Conservation (phyloP, 2,113 vertebrate genomes). For the Ondatra zibethicus region DNA sequence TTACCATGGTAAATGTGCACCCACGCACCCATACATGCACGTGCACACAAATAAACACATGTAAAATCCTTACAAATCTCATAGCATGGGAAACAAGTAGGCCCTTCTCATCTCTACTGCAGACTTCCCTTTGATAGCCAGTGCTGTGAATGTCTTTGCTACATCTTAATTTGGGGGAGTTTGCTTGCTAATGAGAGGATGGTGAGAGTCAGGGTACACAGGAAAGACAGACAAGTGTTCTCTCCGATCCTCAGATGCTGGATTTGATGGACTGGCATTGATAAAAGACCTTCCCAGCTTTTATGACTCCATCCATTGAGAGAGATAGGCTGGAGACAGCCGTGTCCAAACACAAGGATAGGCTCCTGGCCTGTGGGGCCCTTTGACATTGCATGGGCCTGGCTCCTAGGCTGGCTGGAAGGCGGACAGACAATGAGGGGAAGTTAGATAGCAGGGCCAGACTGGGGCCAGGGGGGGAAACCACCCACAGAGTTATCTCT, state of each 20-base stretch:
- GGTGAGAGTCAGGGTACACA: not conserved
- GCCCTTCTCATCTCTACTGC: too few relatives aligned
- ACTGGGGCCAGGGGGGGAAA: constrained; percentile 70
- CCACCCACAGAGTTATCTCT: constrained; percentile 88
- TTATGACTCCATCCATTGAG: constrained; percentile 70
- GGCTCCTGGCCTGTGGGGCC: constrained; percentile 17
- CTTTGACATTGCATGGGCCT: constrained; percentile 44
- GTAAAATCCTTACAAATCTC: not conserved
- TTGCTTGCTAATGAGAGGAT: not conserved
- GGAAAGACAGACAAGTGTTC: not conserved
- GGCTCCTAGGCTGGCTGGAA: constrained; percentile 65
- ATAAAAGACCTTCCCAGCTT: constrained; percentile 84
- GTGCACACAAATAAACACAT: too few relatives aligned
- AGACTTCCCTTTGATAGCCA: not conserved
- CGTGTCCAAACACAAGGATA: constrained; percentile 19
- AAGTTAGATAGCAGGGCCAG: constrained; percentile 81
- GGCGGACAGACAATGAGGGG: constrained; percentile 89
- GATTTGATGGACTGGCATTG: constrained; percentile 81
- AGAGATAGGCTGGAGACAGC: constrained; percentile 85
- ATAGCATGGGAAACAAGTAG: not conserved
- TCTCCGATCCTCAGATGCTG: constrained; percentile 69
- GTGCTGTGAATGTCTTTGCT: not conserved
- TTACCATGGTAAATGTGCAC: not conserved
- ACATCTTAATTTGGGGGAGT: not conserved
- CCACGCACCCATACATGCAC: too few relatives aligned